Conservation (phyloP, 2,113 vertebrate genomes). For the Hemiprocne comata region DNA sequence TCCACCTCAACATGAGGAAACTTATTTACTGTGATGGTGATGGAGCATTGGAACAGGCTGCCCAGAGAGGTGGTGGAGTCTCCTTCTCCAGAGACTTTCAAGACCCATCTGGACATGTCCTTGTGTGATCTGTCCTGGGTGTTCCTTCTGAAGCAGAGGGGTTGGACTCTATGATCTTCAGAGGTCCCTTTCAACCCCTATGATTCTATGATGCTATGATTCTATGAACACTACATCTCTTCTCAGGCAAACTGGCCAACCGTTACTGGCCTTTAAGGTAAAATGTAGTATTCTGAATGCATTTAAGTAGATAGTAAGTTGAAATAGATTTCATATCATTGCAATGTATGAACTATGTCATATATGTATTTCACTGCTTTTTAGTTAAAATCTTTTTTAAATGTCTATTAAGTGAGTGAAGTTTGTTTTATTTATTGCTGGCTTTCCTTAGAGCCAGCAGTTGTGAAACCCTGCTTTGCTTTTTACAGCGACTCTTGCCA, state of each 20-base stretch:
- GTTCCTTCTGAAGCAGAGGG: too few relatives aligned
- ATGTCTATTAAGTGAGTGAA: background rate
- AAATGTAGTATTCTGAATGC: background rate
- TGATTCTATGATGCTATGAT: too few relatives aligned
- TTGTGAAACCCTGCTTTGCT: constrained; percentile 3
- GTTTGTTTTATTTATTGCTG: background rate
- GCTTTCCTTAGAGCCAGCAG: background rate
- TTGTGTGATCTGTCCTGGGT: too few relatives aligned
- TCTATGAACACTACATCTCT: background rate
- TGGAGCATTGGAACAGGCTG: too few relatives aligned
- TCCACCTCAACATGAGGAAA: too few relatives aligned
- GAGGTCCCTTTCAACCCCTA: too few relatives aligned
- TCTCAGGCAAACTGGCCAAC: background rate
- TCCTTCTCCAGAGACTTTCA: too few relatives aligned
- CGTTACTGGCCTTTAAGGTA: background rate
- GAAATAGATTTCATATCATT: background rate
- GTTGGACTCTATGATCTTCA: too few relatives aligned
- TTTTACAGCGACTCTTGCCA: background rate
- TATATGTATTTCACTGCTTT: background rate
- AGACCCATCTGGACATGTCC: too few relatives aligned
- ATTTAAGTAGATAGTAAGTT: background rate
- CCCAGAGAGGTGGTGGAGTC: too few relatives aligned
- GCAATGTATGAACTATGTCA: background rate
- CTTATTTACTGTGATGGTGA: too few relatives aligned
- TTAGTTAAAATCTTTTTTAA: background rate